Evolutionary conservation across 1,140 invertebrate genomes (phyloP).

Genomic region (Hyles vespertilio): DNA sequence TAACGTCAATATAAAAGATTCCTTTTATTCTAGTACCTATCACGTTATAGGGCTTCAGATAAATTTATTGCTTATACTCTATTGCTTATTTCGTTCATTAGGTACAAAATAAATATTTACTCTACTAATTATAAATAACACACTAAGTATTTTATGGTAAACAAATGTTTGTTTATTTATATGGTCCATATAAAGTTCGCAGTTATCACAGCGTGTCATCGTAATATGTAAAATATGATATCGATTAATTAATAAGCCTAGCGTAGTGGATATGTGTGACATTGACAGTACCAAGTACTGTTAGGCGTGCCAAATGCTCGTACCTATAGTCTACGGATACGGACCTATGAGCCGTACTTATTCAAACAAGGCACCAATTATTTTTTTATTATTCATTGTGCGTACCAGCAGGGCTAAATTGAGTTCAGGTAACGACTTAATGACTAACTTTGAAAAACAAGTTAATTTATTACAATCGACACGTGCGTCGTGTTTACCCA

Average conservation of each 20-base stretch:
- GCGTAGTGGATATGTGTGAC: constrained; percentile 27
- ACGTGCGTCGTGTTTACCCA: constrained; percentile 13
- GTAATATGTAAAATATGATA: too few species aligned
- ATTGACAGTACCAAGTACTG: constrained; percentile 47
- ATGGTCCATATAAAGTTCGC: too few species aligned
- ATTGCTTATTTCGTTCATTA: too few species aligned
- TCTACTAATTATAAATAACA: too few species aligned
- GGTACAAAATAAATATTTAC: too few species aligned
- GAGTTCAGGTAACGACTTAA: constrained; percentile 18
- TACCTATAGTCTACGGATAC: constrained; percentile 9
- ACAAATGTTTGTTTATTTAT: too few species aligned
- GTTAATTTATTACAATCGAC: constrained; percentile 11
- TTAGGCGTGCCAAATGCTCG: constrained; percentile 48
- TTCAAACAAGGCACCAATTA: constrained; percentile 56
- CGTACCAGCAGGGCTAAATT: constrained; percentile 16
- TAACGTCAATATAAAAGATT: too few species aligned
- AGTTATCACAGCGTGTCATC: background rate
- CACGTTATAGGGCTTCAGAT: too few species aligned
- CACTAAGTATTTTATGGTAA: too few species aligned
- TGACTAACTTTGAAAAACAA: constrained; percentile 16
- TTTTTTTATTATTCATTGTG: constrained; percentile 52
- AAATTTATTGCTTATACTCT: too few species aligned
- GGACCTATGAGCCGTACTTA: constrained; percentile 31
- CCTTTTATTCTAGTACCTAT: too few species aligned
- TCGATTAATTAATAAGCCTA: constrained; percentile 10